These are phyloP conservation scores for Carapus acus DNA, from an alignment of 2,797 vertebrate genomes.

Conservation along the genomic window DNA sequence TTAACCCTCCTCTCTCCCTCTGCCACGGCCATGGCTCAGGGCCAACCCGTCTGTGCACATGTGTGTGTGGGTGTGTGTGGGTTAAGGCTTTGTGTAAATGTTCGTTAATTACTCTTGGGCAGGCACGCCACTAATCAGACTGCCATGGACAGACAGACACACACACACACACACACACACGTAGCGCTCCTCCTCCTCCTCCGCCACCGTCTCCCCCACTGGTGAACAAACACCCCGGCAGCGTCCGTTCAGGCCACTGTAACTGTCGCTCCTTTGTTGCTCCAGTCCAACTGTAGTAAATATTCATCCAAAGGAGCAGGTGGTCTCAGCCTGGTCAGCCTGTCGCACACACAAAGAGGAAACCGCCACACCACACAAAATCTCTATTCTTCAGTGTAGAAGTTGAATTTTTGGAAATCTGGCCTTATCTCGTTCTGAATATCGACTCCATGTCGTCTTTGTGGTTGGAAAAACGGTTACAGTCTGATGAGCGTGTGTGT, in stretches of 20 bases:
- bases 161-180: too few relatives aligned
- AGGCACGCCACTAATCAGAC: constrained; percentile 50
- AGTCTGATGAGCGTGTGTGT: too few relatives aligned
- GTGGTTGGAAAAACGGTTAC: too few relatives aligned
- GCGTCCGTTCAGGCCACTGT: constrained; percentile 47
- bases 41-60: constrained; percentile 38
- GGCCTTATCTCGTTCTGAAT: background rate
- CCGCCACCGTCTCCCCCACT: constrained; percentile 38
- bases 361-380: constrained; percentile 32
- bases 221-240: constrained; percentile 24
- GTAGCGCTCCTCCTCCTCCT: constrained; percentile 51
- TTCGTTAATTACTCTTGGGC: constrained; percentile 56
- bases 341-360: constrained; percentile 51
- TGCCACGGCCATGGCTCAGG: constrained; percentile 28
- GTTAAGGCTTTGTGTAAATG: constrained; percentile 38
- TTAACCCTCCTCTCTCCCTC: constrained; percentile 34
- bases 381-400: too few relatives aligned
- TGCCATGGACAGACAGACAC: too few relatives aligned
- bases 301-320: constrained; percentile 63
- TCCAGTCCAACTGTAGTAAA: constrained; percentile 49
- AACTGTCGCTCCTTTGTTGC: constrained; percentile 62
- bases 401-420: too few relatives aligned
- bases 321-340: constrained; percentile 57
- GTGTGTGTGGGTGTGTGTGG: constrained; percentile 34
- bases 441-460: too few relatives aligned